Conservation (phyloP, 1,140 invertebrate genomes). For the Phortica variegata region DNA sequence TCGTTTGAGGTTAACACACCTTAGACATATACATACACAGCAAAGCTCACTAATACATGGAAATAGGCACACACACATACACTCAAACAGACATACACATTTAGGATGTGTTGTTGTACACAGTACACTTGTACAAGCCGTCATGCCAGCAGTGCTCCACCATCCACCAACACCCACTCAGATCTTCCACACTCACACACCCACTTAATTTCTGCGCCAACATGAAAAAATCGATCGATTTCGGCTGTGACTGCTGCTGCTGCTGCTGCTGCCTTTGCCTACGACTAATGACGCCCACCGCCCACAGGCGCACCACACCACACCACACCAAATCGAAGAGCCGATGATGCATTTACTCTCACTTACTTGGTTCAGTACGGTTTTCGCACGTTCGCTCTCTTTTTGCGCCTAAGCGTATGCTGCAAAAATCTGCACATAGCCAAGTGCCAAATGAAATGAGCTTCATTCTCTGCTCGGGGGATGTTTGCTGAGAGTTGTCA, state of each 20-base stretch:
- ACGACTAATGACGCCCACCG: neutral
- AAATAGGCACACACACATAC: conserved; percentile 20
- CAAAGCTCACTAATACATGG: no score
- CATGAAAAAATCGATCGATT: conserved; percentile 52
- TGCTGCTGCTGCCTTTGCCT: neutral
- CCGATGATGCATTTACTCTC: no score
- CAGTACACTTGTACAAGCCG: no score
- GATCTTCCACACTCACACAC: neutral
- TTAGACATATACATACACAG: conserved; percentile 50
- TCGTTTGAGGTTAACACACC: conserved; percentile 55
- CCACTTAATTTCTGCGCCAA: neutral
- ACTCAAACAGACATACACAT: conserved; percentile 6
- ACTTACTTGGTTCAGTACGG: no score
- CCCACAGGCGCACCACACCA: neutral
- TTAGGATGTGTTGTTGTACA: no score
- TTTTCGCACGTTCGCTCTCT: no score
- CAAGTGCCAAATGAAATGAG: neutral
- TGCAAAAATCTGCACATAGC: conserved; percentile 35
- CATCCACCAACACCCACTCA: no score
- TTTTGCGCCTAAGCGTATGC: conserved; percentile 3
- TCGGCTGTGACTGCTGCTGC: neutral
- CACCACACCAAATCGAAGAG: no score
- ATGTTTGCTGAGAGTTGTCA: no score
- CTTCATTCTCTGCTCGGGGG: no score
- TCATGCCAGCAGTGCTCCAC: no score